phyloP scores from a whole-genome alignment of 2,113 vertebrate species.

The Eudorcas thomsonii region DNA sequence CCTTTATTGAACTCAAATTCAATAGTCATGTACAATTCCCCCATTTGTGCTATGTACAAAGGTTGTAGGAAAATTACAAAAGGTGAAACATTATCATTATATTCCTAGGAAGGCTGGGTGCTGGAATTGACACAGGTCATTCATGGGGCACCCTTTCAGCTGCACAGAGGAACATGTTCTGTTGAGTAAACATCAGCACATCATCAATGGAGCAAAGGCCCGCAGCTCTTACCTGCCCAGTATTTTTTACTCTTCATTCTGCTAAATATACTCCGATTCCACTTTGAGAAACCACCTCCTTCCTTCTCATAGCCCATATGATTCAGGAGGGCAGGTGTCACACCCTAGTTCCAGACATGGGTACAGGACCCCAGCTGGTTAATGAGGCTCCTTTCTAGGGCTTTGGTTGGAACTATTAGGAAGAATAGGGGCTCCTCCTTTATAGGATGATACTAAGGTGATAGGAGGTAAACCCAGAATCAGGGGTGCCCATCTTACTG shows the following conservation, averaged over 20 bases:
- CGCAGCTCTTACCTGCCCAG: background rate
- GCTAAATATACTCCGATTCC: background rate
- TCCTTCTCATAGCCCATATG: background rate
- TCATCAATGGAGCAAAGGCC: background rate
- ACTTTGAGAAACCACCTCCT: background rate
- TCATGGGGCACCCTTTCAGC: constrained; percentile 1
- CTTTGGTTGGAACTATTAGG: background rate
- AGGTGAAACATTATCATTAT: constrained; percentile 38
- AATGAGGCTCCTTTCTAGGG: background rate
- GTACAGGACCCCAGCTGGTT: too few relatives aligned
- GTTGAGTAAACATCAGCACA: background rate
- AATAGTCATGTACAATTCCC: constrained; percentile 45
- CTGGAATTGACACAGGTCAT: background rate
- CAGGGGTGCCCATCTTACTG: background rate
- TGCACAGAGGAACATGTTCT: constrained; percentile 1
- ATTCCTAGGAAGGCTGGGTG: background rate
- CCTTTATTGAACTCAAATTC: constrained; percentile 62
- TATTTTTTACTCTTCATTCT: background rate
- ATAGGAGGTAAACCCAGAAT: background rate
- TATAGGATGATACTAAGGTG: background rate
- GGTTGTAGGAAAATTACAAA: constrained; percentile 16
- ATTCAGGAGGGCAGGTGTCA: background rate
- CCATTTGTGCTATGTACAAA: constrained; percentile 46
- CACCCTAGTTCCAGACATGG: background rate
- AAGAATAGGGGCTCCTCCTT: background rate